Base-by-base conservation (phyloP, 2,888 invertebrate genomes). In the Tipula unca region DNA sequence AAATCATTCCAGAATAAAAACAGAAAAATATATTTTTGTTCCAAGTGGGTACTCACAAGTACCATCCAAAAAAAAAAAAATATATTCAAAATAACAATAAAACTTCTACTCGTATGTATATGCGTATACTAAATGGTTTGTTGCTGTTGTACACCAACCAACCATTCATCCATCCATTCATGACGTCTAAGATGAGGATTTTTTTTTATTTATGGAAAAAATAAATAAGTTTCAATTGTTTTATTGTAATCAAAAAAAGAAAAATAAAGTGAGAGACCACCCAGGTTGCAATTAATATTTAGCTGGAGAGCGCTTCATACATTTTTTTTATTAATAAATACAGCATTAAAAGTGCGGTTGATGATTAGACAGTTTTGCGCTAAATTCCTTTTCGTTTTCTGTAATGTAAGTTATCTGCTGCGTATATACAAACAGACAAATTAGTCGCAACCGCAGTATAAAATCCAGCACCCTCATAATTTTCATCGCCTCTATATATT, bases 151-250 rank as follows among this genome's bases (percentile, higher is more conserved):
- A 69, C 69, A 69, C 69, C 69, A 69, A 69, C 69, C 69, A 69
- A 3, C 25, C 69, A 69, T 69, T 25, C 69, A 69, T 69, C 69
- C 69, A 69, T 69, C 69, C 69, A 69, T 69, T 69, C 69, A 69
- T 69, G 69, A 69, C 69, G 69, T 69, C 69, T 69, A 69, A 69
- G 69, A 69, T 69, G 69, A 69, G 69, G 69, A 69, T 69, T 69
- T 69, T 69, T 69, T 69, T 54, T 54, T 54, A 17, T 54, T 17
- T 5, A 54, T 54, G 48, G 17, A 54, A 54, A n/a, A 69, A 69
- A 48, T n/a, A 48, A 69, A 20, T 20, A 69, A 69, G 69, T 69
- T 69, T 69, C 69, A 69, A 69, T 69, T 69, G 69, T 69, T 69
- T 69, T 69, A 69, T 69, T 69, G 69, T 69, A 69, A 69, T 69